Evolutionary conservation across 2,797 vertebrate species (phyloP).

Genomic region (Distichodus sexfasciatus): DNA sequence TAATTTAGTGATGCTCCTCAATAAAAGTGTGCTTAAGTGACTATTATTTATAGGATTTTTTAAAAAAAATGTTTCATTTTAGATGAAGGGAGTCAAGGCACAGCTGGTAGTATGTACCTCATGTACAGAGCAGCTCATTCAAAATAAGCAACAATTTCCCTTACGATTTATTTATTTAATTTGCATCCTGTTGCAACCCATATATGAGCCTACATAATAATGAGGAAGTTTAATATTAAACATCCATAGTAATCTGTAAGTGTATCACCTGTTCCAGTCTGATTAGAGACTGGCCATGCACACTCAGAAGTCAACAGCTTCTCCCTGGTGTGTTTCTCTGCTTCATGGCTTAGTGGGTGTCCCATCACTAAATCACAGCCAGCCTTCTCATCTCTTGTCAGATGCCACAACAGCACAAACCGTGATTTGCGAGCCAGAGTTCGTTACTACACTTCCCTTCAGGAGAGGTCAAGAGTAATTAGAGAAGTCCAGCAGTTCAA

Average conservation of each 20-base stretch:
- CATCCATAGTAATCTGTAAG: no score
- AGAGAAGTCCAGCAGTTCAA: conserved; percentile 68
- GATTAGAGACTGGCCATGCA: neutral
- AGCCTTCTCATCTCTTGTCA: conserved; percentile 51
- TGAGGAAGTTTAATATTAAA: no score
- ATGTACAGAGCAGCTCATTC: neutral
- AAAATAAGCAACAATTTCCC: no score
- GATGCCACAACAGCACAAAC: conserved; percentile 42
- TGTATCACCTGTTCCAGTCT: no score
- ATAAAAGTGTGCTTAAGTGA: conserved; percentile 72
- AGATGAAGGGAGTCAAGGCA: conserved; percentile 23
- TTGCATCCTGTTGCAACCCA: no score
- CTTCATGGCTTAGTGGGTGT: conserved; percentile 20
- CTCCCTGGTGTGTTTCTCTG: neutral
- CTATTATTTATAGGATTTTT: conserved; percentile 80
- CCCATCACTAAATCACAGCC: conserved; percentile 43
- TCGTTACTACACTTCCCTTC: conserved; percentile 40
- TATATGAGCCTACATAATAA: no score
- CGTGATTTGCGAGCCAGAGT: conserved; percentile 65
- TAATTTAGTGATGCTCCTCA: conserved; percentile 70
- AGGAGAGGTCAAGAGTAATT: conserved; percentile 70
- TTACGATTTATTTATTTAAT: no score
- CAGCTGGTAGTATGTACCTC: neutral
- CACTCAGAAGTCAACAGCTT: neutral
- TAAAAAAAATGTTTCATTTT: conserved; percentile 54